Evolutionary conservation across 1,140 invertebrate genomes (phyloP).

Genomic region (Anastrepha ludens): DNA sequence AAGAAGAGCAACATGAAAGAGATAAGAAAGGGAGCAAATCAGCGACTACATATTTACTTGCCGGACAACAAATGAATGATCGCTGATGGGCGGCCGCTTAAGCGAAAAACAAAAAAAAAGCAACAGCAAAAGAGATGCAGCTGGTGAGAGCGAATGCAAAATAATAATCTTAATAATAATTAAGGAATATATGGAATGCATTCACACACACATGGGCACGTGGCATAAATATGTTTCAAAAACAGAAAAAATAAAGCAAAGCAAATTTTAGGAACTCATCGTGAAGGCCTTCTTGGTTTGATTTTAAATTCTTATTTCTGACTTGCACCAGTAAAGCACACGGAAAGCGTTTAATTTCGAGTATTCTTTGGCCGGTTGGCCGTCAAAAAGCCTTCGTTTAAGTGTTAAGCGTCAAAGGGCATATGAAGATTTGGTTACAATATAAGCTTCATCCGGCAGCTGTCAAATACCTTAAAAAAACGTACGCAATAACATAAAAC

Average conservation of each 20-base stretch:
- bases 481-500: background rate
- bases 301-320: background rate
- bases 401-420: background rate
- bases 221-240: no score
- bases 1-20: slow-evolving; percentile 32
- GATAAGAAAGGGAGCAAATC: slow-evolving; percentile 26
- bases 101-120: background rate
- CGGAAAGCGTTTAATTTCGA: background rate
- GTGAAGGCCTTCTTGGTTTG: no score
- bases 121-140: background rate
- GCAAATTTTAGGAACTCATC: no score
- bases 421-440: background rate
- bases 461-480: no score
- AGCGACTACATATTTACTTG: background rate
- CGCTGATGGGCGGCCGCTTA: background rate
- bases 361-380: background rate
- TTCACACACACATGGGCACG: background rate
- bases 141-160: background rate
- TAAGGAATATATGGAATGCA: background rate
- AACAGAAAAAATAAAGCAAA: no score
- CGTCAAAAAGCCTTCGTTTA: background rate
- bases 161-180: background rate
- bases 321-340: background rate
- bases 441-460: background rate
- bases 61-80: background rate